Conservation (phyloP, 53 echinoderm and acorn worm species). For the Apostichopus leukothele region DNA sequence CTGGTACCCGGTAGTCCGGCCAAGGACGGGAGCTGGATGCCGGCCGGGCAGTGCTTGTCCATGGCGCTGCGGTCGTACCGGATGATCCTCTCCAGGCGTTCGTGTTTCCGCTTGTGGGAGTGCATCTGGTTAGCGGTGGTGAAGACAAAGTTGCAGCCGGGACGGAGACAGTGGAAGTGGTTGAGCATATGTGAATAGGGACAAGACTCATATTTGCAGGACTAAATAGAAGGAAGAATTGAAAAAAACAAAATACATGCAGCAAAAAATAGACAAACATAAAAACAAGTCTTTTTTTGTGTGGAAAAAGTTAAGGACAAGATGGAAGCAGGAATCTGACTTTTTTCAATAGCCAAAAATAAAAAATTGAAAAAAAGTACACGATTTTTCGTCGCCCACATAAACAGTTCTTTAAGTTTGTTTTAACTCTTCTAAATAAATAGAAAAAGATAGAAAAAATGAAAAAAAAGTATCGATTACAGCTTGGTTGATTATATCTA, state of each 20-base stretch:
- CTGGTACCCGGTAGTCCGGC: background rate
- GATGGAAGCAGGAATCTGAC: slow-evolving; percentile 1
- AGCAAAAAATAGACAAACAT: slow-evolving; percentile 10
- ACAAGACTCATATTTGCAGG: slow-evolving; percentile 88
- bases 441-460: no score
- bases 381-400: background rate
- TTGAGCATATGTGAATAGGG: slow-evolving; percentile 97
- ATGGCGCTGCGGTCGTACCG: slow-evolving; percentile 60
- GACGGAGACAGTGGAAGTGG: slow-evolving; percentile 99
- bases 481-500: background rate
- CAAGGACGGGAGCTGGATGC: background rate
- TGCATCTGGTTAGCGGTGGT: slow-evolving; percentile 99
- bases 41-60: slow-evolving; percentile 11
- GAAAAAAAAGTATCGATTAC: no score
- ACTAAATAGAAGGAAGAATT: slow-evolving; percentile 50
- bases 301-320: background rate
- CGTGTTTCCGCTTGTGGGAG: slow-evolving; percentile 99
- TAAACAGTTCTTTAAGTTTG: no score
- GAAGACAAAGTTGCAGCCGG: slow-evolving; percentile 93
- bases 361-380: background rate
- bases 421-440: no score
- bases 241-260: background rate
- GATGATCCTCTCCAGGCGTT: slow-evolving; percentile 91
- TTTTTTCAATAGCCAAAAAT: background rate
- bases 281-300: background rate